Evolutionary conservation across 2,113 vertebrate genomes (phyloP).

Genomic region (Macrotus californicus): DNA sequence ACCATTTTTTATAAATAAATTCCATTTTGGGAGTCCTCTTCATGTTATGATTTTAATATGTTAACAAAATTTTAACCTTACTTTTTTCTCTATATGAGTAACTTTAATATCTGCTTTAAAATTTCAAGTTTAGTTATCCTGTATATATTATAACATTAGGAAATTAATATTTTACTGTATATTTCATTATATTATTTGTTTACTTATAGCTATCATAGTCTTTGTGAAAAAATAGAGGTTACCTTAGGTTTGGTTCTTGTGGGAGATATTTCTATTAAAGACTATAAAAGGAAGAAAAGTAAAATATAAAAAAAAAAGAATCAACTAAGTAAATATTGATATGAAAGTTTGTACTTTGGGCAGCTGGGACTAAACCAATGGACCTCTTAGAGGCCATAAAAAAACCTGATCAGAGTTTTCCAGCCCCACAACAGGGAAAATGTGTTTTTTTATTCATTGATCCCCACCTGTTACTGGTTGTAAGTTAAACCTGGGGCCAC

Average conservation of each 20-base stretch:
- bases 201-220: neutral
- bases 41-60: neutral
- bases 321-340: neutral
- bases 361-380: neutral
- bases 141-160: neutral
- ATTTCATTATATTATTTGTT: neutral
- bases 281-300: neutral
- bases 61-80: neutral
- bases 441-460: neutral
- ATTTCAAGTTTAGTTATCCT: neutral
- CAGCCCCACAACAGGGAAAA: accelerated
- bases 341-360: neutral
- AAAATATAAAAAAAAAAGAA: neutral
- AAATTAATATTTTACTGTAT: neutral
- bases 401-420: neutral
- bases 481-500: neutral
- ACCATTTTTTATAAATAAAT: too few species aligned
- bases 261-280: neutral
- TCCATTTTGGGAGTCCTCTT: too few species aligned
- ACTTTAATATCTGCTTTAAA: neutral
- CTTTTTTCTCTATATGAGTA: neutral
- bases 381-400: neutral
- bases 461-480: neutral
- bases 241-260: neutral
- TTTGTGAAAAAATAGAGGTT: neutral